Percentiles rank a stretch among this genome's conserved stretches.
Evolutionary conservation across 2,113 vertebrate species (phyloP).

Genomic region (human): DNA sequence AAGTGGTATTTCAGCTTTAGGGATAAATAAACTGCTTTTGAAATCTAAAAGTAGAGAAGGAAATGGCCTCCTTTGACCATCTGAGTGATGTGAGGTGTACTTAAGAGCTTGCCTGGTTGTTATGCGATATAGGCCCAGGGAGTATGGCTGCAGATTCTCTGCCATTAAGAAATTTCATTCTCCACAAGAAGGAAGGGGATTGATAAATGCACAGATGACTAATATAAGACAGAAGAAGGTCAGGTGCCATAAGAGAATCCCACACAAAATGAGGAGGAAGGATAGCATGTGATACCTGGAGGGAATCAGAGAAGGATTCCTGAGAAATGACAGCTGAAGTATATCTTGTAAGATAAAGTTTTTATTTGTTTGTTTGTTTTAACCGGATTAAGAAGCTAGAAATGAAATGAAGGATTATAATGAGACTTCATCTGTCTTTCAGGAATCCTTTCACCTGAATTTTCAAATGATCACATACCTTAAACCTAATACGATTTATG

Average conservation of each 20-base stretch:
- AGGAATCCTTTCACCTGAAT: background rate
- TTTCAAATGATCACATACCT: background rate
- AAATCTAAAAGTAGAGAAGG: constrained; percentile 1
- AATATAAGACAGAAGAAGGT: background rate
- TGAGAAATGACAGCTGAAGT: background rate
- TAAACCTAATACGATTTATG: background rate
- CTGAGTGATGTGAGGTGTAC: background rate
- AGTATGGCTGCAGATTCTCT: background rate
- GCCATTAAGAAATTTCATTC: background rate
- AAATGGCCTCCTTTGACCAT: constrained; percentile 36
- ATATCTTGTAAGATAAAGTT: background rate
- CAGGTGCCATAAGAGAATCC: background rate
- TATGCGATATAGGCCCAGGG: background rate
- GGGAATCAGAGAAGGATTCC: background rate
- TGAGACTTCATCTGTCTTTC: background rate
- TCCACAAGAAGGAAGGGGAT: too few relatives aligned
- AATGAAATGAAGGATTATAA: background rate
- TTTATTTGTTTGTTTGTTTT: background rate
- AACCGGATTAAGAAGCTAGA: background rate
- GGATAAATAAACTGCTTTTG: background rate
- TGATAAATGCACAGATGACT: background rate
- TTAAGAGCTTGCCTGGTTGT: background rate
- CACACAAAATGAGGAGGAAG: background rate
- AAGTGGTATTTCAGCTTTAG: background rate
- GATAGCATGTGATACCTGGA: background rate